These are phyloP conservation scores for Eupithecia inturbata DNA, from an alignment of 2,888 invertebrate genomes.

Conservation along the genomic window DNA sequence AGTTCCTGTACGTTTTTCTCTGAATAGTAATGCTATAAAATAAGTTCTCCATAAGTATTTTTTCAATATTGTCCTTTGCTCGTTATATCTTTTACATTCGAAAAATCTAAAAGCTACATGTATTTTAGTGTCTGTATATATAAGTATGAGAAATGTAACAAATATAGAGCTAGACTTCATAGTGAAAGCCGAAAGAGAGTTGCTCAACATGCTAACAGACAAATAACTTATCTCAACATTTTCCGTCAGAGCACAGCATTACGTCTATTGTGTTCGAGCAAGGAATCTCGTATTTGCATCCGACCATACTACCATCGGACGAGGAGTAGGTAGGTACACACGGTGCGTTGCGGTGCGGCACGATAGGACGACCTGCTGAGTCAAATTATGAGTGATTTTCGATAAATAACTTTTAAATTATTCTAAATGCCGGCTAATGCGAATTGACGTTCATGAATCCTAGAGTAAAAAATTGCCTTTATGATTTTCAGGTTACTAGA, in stretches of 20 bases:
- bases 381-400: not conserved
- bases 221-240: constrained; percentile 76
- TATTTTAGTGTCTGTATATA: not conserved
- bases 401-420: not conserved
- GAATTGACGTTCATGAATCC: not conserved
- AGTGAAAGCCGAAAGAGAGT: constrained; percentile 51
- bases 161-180: constrained; percentile 36
- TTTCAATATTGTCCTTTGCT: not conserved
- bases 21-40: constrained; percentile 7
- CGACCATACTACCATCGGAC: constrained; percentile 62
- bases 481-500: not conserved
- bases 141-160: not conserved
- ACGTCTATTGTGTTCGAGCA: constrained; percentile 71
- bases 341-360: constrained; percentile 13
- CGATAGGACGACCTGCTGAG: not conserved
- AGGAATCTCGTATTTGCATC: constrained; percentile 77
- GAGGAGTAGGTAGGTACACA: constrained; percentile 44
- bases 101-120: not conserved
- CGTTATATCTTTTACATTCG: not conserved
- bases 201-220: constrained; percentile 64
- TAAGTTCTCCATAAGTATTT: not conserved
- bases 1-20: constrained; percentile 49
- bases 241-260: constrained; percentile 69
- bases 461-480: not conserved
- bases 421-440: not conserved